A percentile compares a stretch with the other conserved stretches of the same genome.
Conservation (phyloP, 1,140 invertebrate genomes). For the Stratiolaelaps scimitus region DNA sequence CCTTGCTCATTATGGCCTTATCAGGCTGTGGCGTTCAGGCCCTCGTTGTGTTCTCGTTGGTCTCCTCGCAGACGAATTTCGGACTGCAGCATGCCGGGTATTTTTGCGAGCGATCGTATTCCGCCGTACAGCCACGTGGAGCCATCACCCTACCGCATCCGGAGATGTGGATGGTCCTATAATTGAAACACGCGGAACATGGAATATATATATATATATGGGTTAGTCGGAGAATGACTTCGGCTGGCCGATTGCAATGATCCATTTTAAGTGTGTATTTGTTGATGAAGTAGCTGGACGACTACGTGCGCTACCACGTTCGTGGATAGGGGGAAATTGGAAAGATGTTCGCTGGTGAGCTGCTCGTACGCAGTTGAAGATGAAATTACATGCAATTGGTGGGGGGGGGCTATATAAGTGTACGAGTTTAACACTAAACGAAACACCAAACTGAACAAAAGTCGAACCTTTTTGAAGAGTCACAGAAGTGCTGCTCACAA, state of each 20-base stretch:
- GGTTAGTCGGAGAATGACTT: too few species aligned
- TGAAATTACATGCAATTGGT: too few species aligned
- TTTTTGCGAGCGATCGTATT: background rate
- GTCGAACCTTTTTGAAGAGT: background rate
- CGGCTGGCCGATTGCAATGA: too few species aligned
- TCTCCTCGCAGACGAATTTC: background rate
- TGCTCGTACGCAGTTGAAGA: too few species aligned
- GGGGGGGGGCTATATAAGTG: too few species aligned
- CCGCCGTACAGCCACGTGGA: background rate
- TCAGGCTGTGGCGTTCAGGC: background rate
- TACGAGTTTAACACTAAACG: too few species aligned
- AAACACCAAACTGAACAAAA: background rate
- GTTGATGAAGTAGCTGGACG: background rate
- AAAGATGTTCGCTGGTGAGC: too few species aligned
- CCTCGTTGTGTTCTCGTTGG: background rate
- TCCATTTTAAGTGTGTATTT: too few species aligned
- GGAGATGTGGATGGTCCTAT: constrained; percentile 14
- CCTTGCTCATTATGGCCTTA: background rate
- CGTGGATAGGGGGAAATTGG: background rate
- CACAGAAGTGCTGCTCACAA: background rate
- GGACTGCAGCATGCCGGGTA: constrained; percentile 14
- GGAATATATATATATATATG: too few species aligned
- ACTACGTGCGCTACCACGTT: background rate
- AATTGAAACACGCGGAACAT: background rate
- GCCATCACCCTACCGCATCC: constrained; percentile 22